Base-by-base conservation (phyloP, 2,113 vertebrate species). In the Dipodomys spectabilis region DNA sequence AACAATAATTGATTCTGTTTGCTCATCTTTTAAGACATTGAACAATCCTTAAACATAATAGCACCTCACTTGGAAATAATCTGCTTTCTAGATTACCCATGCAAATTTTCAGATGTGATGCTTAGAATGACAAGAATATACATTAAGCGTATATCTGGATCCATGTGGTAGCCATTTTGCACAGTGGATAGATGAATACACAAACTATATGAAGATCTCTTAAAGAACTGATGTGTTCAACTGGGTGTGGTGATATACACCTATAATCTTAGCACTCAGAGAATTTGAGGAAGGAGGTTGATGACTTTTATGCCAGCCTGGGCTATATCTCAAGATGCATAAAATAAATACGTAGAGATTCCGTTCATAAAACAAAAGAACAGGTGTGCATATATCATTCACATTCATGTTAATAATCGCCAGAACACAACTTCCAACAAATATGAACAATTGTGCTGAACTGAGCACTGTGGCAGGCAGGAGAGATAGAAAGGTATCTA, bases 381-480 rank as follows among this genome's bases (percentile, higher is more conserved):
- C 57, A 45, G 28, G 4, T 65, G 23, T 89, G 13, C 13, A 82
- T 44, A 69, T 64, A 87, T 90, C 49, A n/a, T 71, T 94, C 75
- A 95, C 71, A 86, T 86, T 90, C 74, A 92, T n/a, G 53, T 27
- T 84, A 25, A 85, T 30, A 57, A 20, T 44, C 84, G 7, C 53
- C 82, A 83, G 77, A 64, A 6, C 44, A 82, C 35, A 78, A 82
- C 23, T 80, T 64, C 30, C 71, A 91, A 68, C 53, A 73, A 30
- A 77, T 73, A 82, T 2, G 9, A 93, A 87, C 32, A 60, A 79
- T 5, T 30, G 23, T 22, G 53, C 57, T 30, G 62, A 57, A 25
- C 32, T 15, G 69, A 91, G 11, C 32, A 39, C 45, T 64, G 8
- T 53, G 30, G 10, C 7, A 64, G 8, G 12, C 5, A 74, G 12